phyloP scores from a whole-genome alignment of 1,140 invertebrate genomes.

The Heliothis subflexa region DNA sequence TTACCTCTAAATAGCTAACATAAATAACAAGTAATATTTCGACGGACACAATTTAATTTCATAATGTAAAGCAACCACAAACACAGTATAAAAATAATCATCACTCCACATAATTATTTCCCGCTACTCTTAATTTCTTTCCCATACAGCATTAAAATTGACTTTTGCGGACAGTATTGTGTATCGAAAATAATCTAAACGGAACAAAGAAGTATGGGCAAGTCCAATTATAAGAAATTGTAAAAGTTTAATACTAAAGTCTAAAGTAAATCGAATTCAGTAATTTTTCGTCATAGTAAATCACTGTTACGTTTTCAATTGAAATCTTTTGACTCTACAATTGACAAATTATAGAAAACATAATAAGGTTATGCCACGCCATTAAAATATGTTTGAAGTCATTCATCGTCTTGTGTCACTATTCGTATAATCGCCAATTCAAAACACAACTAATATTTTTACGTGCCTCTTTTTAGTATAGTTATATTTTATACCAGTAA shows the following conservation, averaged over 20 bases:
- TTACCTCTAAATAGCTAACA: too few species aligned
- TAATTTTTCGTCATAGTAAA: background rate
- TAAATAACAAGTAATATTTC: too few species aligned
- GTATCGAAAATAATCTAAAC: background rate
- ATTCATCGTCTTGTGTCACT: background rate
- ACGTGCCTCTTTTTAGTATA: background rate
- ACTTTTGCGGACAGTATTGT: background rate
- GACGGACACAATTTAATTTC: too few species aligned
- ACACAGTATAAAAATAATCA: background rate
- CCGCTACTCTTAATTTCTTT: background rate
- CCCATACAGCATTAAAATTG: background rate
- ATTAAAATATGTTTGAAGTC: background rate
- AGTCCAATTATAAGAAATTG: background rate
- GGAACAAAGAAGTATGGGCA: background rate
- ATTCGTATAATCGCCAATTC: background rate
- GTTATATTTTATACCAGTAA: too few species aligned
- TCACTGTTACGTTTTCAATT: background rate
- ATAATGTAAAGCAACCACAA: too few species aligned
- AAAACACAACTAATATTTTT: background rate
- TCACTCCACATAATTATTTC: background rate
- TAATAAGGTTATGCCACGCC: constrained; percentile 4
- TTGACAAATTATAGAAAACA: background rate
- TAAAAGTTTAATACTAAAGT: too few species aligned
- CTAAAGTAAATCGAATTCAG: background rate
- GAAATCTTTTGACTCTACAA: background rate